phyloP scores from a whole-genome alignment of 2,797 vertebrate species.

The Molossus molossus region DNA sequence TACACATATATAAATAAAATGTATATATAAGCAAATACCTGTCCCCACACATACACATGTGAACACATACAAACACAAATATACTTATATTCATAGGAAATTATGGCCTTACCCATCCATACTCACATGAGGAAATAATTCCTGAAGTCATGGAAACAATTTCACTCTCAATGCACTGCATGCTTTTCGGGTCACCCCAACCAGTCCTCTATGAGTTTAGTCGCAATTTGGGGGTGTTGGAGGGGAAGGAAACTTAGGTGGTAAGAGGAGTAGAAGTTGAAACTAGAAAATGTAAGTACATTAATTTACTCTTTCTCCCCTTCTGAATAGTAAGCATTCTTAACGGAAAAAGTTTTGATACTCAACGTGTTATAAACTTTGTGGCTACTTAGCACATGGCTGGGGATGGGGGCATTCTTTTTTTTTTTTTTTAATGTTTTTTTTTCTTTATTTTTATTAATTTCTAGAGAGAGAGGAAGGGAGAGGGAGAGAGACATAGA shows the following conservation, averaged over 20 bases:
- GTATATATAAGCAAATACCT: background rate
- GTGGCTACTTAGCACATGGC: constrained; percentile 16
- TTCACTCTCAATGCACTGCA: background rate
- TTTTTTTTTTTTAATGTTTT: background rate
- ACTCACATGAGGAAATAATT: constrained; percentile 19
- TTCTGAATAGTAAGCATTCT: constrained; percentile 46
- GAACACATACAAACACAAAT: background rate
- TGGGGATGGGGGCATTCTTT: background rate
- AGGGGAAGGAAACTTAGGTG: background rate
- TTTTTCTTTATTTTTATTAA: too few relatives aligned
- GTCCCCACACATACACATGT: background rate
- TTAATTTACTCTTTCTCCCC: constrained; percentile 22
- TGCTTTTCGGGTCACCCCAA: background rate
- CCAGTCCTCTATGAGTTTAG: background rate
- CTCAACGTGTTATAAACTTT: constrained; percentile 54
- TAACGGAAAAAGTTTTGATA: constrained; percentile 71
- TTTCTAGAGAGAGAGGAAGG: too few relatives aligned
- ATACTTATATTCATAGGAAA: background rate
- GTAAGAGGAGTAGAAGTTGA: constrained; percentile 29
- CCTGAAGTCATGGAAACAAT: background rate
- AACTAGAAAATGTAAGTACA: constrained; percentile 65
- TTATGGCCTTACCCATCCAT: background rate
- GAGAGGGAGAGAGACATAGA: too few relatives aligned
- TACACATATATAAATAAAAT: background rate
- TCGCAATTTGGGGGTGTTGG: background rate